A percentile compares a stretch with the other conserved stretches of the same genome.
phyloP scores from a whole-genome alignment of 2,113 vertebrate genomes.

The Triplophysa tibetana region DNA sequence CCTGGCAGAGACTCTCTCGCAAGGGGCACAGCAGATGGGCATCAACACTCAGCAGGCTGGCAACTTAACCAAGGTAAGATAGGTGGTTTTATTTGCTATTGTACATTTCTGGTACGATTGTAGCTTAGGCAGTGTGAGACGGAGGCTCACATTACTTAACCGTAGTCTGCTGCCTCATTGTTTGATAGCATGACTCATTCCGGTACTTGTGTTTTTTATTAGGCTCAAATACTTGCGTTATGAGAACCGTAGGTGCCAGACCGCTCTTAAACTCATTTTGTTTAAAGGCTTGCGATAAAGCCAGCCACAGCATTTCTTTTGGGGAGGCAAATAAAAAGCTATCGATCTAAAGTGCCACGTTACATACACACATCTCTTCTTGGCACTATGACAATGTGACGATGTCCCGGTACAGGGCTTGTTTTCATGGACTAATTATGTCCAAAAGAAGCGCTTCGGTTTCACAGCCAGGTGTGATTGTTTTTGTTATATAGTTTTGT shows the following conservation, averaged over 20 bases:
- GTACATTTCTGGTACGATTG: background rate
- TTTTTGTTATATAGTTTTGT: background rate
- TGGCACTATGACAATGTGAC: background rate
- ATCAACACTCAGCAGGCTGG: constrained; percentile 67
- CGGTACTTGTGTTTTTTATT: constrained; percentile 16
- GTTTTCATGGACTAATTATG: background rate
- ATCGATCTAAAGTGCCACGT: constrained; percentile 16
- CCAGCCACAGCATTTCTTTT: background rate
- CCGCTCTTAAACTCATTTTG: constrained; percentile 17
- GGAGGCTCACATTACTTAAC: background rate
- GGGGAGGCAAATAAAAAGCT: constrained; percentile 7
- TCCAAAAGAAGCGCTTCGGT: background rate
- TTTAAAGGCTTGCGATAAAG: constrained; percentile 1
- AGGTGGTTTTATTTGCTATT: background rate
- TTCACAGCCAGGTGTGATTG: background rate
- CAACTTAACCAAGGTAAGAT: constrained; percentile 91
- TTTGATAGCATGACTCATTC: constrained; percentile 11
- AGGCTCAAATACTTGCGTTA: constrained; percentile 40
- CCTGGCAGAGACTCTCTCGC: constrained; percentile 91
- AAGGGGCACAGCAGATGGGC: constrained; percentile 89
- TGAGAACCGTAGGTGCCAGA: background rate
- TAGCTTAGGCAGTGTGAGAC: background rate
- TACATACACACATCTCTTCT: background rate
- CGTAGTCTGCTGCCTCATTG: constrained; percentile 14
- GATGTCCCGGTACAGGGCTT: no score